Conservation (phyloP, 2,888 invertebrate species). For the Drosophila meridionalis region DNA sequence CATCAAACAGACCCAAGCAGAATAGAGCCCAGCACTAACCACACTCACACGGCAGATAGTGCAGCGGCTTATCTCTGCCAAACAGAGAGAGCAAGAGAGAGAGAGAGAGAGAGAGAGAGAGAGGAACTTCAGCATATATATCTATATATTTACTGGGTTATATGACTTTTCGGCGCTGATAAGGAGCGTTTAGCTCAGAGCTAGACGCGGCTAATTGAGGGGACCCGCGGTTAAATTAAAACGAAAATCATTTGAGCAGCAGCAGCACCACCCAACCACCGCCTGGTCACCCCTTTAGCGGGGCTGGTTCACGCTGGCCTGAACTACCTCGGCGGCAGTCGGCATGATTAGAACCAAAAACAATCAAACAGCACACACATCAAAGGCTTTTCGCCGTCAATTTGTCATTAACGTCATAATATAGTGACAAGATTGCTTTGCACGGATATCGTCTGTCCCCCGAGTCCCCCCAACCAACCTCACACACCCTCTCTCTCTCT, state of each 20-base stretch:
- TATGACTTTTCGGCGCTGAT: conserved; percentile 74
- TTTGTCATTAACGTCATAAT: conserved; percentile 84
- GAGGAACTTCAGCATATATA: conserved; percentile 26
- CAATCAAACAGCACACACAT: conserved; percentile 83
- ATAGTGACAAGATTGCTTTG: conserved; percentile 83
- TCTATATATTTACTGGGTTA: conserved; percentile 44
- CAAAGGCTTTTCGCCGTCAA: conserved; percentile 84
- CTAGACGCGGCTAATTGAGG: conserved; percentile 51
- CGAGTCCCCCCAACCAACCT: not conserved
- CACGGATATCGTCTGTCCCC: conserved; percentile 68
- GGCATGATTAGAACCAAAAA: conserved; percentile 81
- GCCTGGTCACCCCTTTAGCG: not conserved
- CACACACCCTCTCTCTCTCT: not conserved
- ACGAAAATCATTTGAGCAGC: conserved; percentile 75
- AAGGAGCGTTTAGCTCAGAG: conserved; percentile 39
- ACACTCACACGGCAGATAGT: conserved; percentile 53
- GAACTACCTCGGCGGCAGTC: conserved; percentile 81
- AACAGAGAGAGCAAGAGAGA: not conserved
- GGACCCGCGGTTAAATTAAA: conserved; percentile 72
- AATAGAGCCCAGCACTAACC: conserved; percentile 28
- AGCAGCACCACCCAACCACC: conserved; percentile 26
- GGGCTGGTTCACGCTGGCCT: not conserved
- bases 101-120: conserved; percentile 16
- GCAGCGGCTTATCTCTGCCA: conserved; percentile 58
- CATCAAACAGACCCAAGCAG: conserved; percentile 56